These are phyloP conservation scores for Onychostruthus taczanowskii DNA, from an alignment of 2,113 vertebrate genomes.

Conservation along the genomic window DNA sequence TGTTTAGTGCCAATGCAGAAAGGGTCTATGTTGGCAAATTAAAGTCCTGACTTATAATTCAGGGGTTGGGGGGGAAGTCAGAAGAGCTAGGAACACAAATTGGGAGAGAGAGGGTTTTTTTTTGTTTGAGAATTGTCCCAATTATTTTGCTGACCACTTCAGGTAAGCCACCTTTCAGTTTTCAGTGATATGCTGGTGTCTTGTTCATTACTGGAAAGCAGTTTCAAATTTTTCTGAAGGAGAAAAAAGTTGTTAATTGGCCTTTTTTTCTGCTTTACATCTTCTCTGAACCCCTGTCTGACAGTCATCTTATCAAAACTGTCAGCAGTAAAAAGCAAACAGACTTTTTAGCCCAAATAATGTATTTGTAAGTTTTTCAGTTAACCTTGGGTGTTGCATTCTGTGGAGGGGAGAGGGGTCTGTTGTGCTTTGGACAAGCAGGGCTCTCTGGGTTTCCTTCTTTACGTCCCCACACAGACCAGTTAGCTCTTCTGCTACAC, in stretches of 20 bases:
- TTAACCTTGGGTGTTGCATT: not conserved
- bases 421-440: not conserved
- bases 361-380: not conserved
- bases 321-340: constrained; percentile 11
- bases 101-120: not conserved
- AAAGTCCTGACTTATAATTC: not conserved
- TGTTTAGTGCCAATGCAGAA: not conserved
- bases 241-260: not conserved
- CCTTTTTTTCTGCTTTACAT: not conserved
- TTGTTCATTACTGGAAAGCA: not conserved
- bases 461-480: not conserved
- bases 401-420: not conserved
- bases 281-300: not conserved
- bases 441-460: not conserved
- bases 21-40: not conserved
- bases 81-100: not conserved
- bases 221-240: not conserved
- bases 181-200: not conserved
- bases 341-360: not conserved
- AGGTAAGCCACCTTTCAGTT: not conserved
- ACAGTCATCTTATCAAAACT: constrained; percentile 28
- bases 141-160: not conserved
- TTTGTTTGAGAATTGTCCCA: not conserved
- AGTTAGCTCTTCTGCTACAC: not conserved
- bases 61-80: fast-evolving